Base-by-base conservation (phyloP, 2,113 vertebrate genomes). In the Todiramphus chloris region DNA sequence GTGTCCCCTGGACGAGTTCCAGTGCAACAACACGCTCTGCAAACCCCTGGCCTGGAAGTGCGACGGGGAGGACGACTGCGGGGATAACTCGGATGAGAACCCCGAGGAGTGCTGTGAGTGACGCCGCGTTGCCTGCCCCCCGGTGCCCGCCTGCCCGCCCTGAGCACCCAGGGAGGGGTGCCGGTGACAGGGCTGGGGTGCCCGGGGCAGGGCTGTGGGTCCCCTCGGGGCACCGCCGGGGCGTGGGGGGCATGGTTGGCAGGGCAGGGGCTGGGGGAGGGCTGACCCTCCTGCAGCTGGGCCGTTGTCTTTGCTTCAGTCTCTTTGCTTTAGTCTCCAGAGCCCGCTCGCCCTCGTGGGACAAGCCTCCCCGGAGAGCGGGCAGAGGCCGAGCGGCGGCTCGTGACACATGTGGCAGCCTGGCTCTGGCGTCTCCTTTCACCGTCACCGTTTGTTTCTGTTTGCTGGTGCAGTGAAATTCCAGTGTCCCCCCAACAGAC, bases 21-120 rank as follows among this genome's bases (percentile, higher is more conserved):
- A 99, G 97, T 99, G 99, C 92, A 99, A 99, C 97, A 99, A 99
- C 97, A 99, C 99, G 1, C 94, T 99, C 92, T 99, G 99, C 95
- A 99, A 99, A 82, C 99, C 99, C 0, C 98, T 99, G 79, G 99
- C 98, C 63, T 99, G 99, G 99, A 99, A 99, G 92, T 99, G 99
- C 3, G 99, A 99, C 0, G 99, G 99, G 2, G 99, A 99, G 87
- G 99, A 99, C 0, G 99, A 99, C 96, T 99, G 99, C 2, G 99
- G 99, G 5, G 99, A 99, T 96, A 99, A 99, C 96, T 99, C 99
- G 0, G 99, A 99, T 0, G 99, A 99, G 92, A 99, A 98, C 81
- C 99, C 99, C 0, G 99, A 99, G 37, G 98, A 98, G 92, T 99
- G 99, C 97, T 97, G 99, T 99, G 95, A 99, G 99, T 97, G 77